Percentiles rank a stretch among this genome's conserved stretches.
These are phyloP conservation scores for Aurelia sp. DNA, from an alignment of 30 jellyfish, hydroid and myxozoan genomes.

Conservation along the genomic window DNA sequence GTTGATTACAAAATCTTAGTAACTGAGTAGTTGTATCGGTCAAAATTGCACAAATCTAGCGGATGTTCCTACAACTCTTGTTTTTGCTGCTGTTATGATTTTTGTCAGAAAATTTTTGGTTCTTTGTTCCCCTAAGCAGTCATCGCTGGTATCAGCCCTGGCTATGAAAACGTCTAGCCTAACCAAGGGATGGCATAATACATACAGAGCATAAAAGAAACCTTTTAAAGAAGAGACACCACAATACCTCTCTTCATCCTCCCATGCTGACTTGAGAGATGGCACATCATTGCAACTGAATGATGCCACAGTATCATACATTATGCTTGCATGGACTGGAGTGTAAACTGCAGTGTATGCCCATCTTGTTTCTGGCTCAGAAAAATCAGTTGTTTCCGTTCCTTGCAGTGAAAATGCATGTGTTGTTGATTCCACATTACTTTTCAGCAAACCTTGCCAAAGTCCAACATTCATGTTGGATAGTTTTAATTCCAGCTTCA, in stretches of 20 bases:
- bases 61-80: too few relatives aligned
- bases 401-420: constrained; percentile 93
- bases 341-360: constrained; percentile 97
- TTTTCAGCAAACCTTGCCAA: constrained; percentile 79
- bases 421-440: constrained; percentile 80
- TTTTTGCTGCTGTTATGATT: too few relatives aligned
- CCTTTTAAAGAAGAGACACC: not conserved
- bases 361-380: constrained; percentile 95
- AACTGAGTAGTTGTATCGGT: too few relatives aligned
- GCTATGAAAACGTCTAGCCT: too few relatives aligned
- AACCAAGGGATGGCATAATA: too few relatives aligned
- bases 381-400: constrained; percentile 87
- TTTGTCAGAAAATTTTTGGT: too few relatives aligned
- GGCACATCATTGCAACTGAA: constrained; percentile 17
- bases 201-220: too few relatives aligned
- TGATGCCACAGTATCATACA: constrained; percentile 68
- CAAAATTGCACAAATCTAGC: too few relatives aligned
- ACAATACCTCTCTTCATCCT: constrained; percentile 29
- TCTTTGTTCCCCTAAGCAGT: too few relatives aligned
- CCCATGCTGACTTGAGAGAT: not conserved
- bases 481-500: constrained; percentile 78
- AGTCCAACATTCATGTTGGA: constrained; percentile 65
- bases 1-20: too few relatives aligned
- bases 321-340: constrained; percentile 97
- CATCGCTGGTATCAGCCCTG: too few relatives aligned